Evolutionary conservation across 2,113 vertebrate species (phyloP).

Genomic region (Periophthalmus modestus): DNA sequence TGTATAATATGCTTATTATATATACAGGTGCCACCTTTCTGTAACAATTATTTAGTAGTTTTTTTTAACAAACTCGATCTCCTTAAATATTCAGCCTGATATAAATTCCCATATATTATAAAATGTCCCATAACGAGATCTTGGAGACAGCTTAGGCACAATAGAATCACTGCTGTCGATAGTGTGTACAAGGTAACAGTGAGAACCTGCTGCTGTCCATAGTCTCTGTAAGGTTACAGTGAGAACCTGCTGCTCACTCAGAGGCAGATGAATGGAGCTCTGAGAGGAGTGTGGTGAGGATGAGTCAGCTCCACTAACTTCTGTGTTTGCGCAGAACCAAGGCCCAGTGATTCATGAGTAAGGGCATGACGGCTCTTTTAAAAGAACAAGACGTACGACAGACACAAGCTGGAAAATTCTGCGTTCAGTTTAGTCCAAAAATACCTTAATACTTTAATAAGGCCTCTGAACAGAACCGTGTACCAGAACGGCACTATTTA

Average conservation of each 20-base stretch:
- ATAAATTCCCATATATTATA: neutral
- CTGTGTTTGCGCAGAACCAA: slow-evolving; percentile 50
- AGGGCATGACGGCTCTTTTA: slow-evolving; percentile 37
- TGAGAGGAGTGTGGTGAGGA: slow-evolving; percentile 33
- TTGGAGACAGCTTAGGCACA: neutral
- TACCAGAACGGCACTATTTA: neutral
- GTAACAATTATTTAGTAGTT: too few relatives aligned
- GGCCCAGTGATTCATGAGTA: slow-evolving; percentile 48
- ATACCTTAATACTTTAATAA: slow-evolving; percentile 3
- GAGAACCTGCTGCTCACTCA: slow-evolving; percentile 28
- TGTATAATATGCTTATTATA: too few relatives aligned
- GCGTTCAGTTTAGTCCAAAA: slow-evolving; percentile 42
- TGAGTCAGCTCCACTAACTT: slow-evolving; percentile 53
- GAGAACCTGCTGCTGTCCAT: slow-evolving; percentile 21
- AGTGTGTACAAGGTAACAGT: slow-evolving; percentile 25
- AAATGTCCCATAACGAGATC: neutral
- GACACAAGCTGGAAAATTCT: slow-evolving; percentile 28
- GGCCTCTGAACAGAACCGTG: neutral
- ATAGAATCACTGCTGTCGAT: slow-evolving; percentile 37
- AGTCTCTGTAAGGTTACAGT: slow-evolving; percentile 30
- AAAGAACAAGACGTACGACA: slow-evolving; percentile 29
- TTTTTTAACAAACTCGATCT: too few relatives aligned
- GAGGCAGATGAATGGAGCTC: slow-evolving; percentile 2
- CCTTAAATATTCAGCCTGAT: too few relatives aligned
- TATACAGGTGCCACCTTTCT: too few relatives aligned